Conservation (phyloP, 2,797 vertebrate species). For the Poeciliopsis infans region DNA sequence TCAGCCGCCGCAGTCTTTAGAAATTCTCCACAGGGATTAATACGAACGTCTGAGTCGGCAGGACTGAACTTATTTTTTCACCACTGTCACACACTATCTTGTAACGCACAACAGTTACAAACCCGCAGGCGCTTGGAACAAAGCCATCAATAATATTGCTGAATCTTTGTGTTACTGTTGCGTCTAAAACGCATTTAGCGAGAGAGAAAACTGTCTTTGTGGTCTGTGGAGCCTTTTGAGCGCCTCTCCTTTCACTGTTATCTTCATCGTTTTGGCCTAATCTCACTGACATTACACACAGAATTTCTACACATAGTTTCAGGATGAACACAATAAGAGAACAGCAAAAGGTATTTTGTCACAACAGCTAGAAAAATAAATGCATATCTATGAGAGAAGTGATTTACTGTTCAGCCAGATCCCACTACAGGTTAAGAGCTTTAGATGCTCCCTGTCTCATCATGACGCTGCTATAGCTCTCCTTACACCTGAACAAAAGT, state of each 20-base stretch:
- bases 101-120: not conserved
- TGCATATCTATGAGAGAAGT: not conserved
- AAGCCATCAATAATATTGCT: not conserved
- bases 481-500: not conserved
- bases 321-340: not conserved
- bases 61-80: not conserved
- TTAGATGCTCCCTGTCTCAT: not conserved
- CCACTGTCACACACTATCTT: not conserved
- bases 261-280: not conserved
- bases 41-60: not conserved
- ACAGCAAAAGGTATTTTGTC: not conserved
- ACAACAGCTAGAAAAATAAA: not conserved
- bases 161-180: not conserved
- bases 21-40: not conserved
- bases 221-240: not conserved
- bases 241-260: not conserved
- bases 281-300: not conserved
- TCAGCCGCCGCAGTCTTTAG: not conserved
- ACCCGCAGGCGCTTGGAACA: not conserved
- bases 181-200: not conserved
- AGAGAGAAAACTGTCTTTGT: not conserved
- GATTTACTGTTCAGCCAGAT: not conserved
- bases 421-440: not conserved
- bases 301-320: not conserved
- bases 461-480: not conserved